Conservation (phyloP, 2,113 vertebrate species). For the Semnornis frantzii region DNA sequence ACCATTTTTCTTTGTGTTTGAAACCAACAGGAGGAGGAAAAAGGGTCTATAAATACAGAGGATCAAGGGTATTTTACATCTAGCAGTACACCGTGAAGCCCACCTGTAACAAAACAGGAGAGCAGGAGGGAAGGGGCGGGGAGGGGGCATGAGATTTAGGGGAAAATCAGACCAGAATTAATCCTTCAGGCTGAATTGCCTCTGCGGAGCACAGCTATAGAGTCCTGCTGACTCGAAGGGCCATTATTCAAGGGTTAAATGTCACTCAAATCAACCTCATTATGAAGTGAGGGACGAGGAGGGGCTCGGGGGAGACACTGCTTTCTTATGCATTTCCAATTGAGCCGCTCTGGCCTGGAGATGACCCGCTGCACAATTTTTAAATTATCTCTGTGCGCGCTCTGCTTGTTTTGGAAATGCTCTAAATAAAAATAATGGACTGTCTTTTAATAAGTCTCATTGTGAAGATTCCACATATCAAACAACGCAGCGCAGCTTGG, state of each 20-base stretch:
- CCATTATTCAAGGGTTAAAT: constrained; percentile 79
- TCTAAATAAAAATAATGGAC: constrained; percentile 87
- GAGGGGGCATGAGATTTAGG: constrained; percentile 32
- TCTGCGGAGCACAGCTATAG: background rate
- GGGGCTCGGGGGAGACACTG: constrained; percentile 59
- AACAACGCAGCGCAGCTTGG: constrained; percentile 73
- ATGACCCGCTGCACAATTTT: constrained; percentile 77
- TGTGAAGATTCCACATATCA: constrained; percentile 84
- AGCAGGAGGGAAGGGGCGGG: background rate
- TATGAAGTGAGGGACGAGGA: constrained; percentile 66
- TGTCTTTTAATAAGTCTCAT: constrained; percentile 87
- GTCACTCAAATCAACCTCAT: constrained; percentile 79
- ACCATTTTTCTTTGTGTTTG: constrained; percentile 78
- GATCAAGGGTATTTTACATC: constrained; percentile 72
- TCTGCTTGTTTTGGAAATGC: constrained; percentile 83
- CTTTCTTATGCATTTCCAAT: constrained; percentile 76
- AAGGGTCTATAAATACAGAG: constrained; percentile 71
- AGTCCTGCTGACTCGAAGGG: constrained; percentile 12
- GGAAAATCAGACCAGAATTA: constrained; percentile 26
- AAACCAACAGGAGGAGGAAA: constrained; percentile 64
- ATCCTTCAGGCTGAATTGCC: constrained; percentile 54
- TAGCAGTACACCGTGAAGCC: constrained; percentile 14
- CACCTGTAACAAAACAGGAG: constrained; percentile 72
- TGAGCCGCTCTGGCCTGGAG: constrained; percentile 80
- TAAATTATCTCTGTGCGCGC: constrained; percentile 76